Percentiles rank a stretch among this genome's conserved stretches.
phyloP scores from a whole-genome alignment of 2,113 vertebrate genomes.

The Amia ocellicauda region DNA sequence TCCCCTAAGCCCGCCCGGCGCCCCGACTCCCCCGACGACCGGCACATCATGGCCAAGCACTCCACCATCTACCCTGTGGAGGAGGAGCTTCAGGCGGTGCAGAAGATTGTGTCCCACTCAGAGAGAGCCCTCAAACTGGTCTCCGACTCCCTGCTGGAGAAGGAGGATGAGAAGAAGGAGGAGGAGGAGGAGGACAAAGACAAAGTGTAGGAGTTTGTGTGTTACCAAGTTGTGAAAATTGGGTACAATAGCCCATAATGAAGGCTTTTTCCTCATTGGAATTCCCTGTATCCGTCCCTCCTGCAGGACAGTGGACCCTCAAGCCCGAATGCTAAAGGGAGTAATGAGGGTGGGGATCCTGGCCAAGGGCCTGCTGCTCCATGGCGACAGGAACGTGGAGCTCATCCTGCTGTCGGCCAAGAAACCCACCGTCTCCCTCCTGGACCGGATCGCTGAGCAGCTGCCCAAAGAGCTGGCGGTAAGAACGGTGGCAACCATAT shows the following conservation, averaged over 20 bases:
- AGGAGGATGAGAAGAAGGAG: conserved; percentile 27
- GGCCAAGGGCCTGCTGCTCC: conserved; percentile 77
- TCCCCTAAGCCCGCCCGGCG: conserved; percentile 51
- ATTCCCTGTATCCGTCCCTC: background rate
- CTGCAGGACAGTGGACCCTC: conserved; percentile 39
- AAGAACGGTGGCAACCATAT: conserved; percentile 30
- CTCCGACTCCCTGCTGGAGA: conserved; percentile 67
- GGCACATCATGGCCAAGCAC: conserved; percentile 74
- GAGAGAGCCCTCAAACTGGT: conserved; percentile 76
- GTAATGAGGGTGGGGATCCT: conserved; percentile 77
- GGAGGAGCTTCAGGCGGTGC: conserved; percentile 73
- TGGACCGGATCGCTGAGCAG: conserved; percentile 58
- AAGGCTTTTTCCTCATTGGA: no score
- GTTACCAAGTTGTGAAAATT: no score
- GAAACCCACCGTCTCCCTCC: conserved; percentile 66
- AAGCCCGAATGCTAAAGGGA: conserved; percentile 65
- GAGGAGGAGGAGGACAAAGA: conserved; percentile 24
- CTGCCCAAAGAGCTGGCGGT: conserved; percentile 72
- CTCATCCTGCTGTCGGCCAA: conserved; percentile 73
- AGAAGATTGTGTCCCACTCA: conserved; percentile 69
- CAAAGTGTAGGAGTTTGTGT: conserved; percentile 45
- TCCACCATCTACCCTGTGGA: conserved; percentile 75
- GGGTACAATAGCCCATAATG: no score
- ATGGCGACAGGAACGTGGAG: conserved; percentile 67
- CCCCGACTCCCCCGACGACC: conserved; percentile 68